These are phyloP conservation scores for Ganaspis sp. DNA, from an alignment of 1,140 invertebrate species.

Conservation along the genomic window DNA sequence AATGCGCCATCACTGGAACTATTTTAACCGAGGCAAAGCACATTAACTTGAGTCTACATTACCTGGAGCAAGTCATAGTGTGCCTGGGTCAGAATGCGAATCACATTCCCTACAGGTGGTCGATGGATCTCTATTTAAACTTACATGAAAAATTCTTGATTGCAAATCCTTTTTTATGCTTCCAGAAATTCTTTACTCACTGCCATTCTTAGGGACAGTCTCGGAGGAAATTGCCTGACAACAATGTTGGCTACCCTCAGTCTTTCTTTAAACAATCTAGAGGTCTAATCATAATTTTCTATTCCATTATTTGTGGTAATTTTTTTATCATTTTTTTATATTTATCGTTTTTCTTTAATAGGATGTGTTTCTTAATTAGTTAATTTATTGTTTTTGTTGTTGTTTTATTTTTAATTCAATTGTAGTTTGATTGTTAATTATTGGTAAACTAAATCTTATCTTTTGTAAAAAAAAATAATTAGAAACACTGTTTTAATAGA, in stretches of 20 bases:
- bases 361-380: no score
- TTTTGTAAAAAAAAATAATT: no score
- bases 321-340: neutral
- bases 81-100: slow-evolving; percentile 77
- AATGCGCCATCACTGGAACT: slow-evolving; percentile 74
- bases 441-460: no score
- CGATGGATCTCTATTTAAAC: slow-evolving; percentile 34
- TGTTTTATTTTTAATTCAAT: no score
- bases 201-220: slow-evolving; percentile 80
- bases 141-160: slow-evolving; percentile 39
- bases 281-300: slow-evolving; percentile 60
- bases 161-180: slow-evolving; percentile 41
- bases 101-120: slow-evolving; percentile 80
- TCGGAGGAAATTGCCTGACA: slow-evolving; percentile 82
- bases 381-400: no score
- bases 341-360: no score
- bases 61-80: slow-evolving; percentile 83
- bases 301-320: slow-evolving; percentile 22
- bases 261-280: slow-evolving; percentile 76
- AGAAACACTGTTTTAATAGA: no score
- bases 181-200: slow-evolving; percentile 81
- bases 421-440: no score
- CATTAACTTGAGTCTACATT: slow-evolving; percentile 83
- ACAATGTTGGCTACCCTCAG: slow-evolving; percentile 82
- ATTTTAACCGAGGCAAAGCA: slow-evolving; percentile 80